Conservation (phyloP, 2,888 invertebrate species). For the Gandaritis pyraliata region DNA sequence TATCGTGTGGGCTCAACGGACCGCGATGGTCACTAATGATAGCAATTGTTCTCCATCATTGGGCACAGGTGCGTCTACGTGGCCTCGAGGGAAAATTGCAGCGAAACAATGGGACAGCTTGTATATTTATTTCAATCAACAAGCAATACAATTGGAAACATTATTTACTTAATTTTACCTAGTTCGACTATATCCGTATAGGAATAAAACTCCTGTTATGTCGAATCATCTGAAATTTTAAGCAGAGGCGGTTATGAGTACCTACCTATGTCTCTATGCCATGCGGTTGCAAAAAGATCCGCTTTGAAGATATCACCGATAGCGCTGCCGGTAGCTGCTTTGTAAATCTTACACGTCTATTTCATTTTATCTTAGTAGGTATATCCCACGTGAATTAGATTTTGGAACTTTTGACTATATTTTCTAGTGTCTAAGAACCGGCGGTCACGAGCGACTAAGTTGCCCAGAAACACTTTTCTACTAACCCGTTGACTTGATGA, state of each 20-base stretch:
- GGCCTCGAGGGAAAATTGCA: constrained; percentile 46
- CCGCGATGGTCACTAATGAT: constrained; percentile 76
- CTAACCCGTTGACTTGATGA: too few species aligned
- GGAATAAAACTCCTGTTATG: background rate
- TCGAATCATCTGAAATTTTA: constrained; percentile 10
- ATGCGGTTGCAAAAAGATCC: constrained; percentile 36
- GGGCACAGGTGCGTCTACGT: constrained; percentile 70
- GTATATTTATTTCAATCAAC: constrained; percentile 20
- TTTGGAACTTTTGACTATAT: too few species aligned
- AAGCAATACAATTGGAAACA: constrained; percentile 19
- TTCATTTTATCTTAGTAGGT: constrained; percentile 17
- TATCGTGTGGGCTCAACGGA: constrained; percentile 70
- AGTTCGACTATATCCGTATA: background rate
- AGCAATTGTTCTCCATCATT: constrained; percentile 81
- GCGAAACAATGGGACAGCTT: constrained; percentile 31
- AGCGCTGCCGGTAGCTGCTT: constrained; percentile 38
- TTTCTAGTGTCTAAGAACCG: too few species aligned
- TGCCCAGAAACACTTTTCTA: too few species aligned
- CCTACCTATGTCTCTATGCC: background rate
- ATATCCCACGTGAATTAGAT: too few species aligned
- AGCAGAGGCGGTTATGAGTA: constrained; percentile 8
- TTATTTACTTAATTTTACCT: background rate
- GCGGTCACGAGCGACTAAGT: too few species aligned
- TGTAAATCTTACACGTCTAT: constrained; percentile 37
- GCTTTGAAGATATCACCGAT: constrained; percentile 37